Conservation (phyloP, 2,797 vertebrate genomes). For the Lepus townsendii region DNA sequence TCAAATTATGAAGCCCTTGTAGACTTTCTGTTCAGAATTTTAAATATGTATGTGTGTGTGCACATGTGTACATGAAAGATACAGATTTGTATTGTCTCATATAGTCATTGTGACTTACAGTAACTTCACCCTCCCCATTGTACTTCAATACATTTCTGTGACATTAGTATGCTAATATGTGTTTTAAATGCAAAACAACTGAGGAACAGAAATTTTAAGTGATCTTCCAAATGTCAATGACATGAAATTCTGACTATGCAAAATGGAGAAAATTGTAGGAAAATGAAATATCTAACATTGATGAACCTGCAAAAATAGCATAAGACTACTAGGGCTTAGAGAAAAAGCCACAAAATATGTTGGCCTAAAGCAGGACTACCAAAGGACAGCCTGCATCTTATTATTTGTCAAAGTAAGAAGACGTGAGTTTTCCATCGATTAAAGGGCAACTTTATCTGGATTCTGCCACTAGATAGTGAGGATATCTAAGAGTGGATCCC, state of each 20-base stretch:
- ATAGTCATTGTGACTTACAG: not conserved
- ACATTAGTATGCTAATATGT: not conserved
- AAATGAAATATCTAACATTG: slow-evolving; percentile 27
- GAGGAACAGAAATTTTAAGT: not conserved
- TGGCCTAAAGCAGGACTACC: not conserved
- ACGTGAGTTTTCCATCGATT: not conserved
- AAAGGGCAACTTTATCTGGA: not conserved
- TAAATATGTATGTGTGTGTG: not conserved
- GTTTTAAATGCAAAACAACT: not conserved
- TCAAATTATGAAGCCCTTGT: not conserved
- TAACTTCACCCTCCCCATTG: not conserved
- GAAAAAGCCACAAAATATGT: not conserved
- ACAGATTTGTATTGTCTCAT: not conserved
- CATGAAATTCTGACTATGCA: not conserved
- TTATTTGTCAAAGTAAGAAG: not conserved
- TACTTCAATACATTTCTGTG: not conserved
- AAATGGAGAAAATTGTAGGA: not conserved
- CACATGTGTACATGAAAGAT: not conserved
- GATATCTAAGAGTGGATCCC: not conserved
- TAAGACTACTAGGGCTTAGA: not conserved
- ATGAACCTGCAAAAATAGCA: not conserved
- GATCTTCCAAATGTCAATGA: not conserved
- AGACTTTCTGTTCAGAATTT: not conserved
- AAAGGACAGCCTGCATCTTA: not conserved
- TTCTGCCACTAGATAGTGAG: not conserved